Conservation (phyloP, 2,113 vertebrate genomes). For the Stictonetta naevosa region DNA sequence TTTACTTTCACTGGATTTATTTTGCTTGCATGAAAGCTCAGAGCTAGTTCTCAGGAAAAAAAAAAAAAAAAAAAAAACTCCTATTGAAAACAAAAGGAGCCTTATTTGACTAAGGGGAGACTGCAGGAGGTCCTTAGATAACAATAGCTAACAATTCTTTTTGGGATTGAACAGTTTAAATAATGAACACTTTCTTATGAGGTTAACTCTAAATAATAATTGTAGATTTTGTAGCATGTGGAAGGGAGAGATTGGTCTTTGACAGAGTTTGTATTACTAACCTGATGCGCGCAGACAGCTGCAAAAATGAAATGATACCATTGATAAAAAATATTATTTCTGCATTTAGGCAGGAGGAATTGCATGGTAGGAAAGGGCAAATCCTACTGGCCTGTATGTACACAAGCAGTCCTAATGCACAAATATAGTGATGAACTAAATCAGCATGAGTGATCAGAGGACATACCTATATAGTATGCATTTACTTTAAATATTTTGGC, state of each 20-base stretch:
- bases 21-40: neutral
- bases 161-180: neutral
- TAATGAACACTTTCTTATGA: neutral
- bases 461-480: fast-evolving
- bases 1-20: slow-evolving; percentile 16
- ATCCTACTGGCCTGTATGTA: neutral
- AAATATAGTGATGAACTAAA: neutral
- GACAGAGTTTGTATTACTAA: slow-evolving; percentile 42
- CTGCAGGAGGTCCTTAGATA: neutral
- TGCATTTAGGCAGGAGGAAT: neutral
- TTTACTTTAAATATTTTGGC: neutral
- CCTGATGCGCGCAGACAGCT: slow-evolving; percentile 39
- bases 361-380: neutral
- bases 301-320: slow-evolving; percentile 44
- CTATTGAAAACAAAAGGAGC: slow-evolving; percentile 26
- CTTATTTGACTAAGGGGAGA: neutral
- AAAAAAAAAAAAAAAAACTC: neutral
- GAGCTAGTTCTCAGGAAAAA: neutral
- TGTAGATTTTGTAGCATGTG: neutral
- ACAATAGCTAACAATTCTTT: slow-evolving; percentile 24
- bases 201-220: slow-evolving; percentile 24
- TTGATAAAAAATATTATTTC: slow-evolving; percentile 51
- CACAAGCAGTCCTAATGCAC: fast-evolving
- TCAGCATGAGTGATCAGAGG: neutral
- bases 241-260: neutral